Conservation (phyloP, 2,113 vertebrate species). For the Eretmochelys imbricata region DNA sequence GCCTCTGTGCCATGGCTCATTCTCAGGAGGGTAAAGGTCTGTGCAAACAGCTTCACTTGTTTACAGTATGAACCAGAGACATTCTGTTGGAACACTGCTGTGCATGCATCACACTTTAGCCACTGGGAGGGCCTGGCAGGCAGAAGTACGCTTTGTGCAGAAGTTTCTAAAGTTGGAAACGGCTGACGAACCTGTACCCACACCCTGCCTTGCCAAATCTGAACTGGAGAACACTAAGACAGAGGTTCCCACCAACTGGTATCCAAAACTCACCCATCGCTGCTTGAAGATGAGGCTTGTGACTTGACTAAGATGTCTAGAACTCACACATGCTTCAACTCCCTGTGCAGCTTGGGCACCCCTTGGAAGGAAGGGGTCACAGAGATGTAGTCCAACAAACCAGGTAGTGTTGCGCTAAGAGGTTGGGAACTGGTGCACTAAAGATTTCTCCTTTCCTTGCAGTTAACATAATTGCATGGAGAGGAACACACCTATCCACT, state of each 20-base stretch:
- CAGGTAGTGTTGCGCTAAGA: neutral
- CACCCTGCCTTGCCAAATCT: neutral
- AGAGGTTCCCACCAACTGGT: neutral
- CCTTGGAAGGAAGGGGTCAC: neutral
- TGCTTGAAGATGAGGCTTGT: neutral
- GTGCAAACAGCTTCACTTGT: neutral
- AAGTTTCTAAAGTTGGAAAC: neutral
- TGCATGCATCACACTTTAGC: neutral
- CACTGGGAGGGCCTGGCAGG: neutral
- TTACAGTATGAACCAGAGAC: neutral
- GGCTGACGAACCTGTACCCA: neutral
- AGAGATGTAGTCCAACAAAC: neutral
- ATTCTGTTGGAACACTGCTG: neutral
- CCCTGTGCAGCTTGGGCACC: neutral
- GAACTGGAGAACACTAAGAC: neutral
- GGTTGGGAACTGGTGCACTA: neutral
- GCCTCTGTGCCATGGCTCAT: neutral
- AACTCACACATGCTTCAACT: neutral
- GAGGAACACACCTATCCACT: neutral
- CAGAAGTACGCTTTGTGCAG: no score
- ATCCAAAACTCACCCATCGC: neutral
- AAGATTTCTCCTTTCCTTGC: neutral
- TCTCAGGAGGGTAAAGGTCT: neutral
- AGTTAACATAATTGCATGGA: neutral
- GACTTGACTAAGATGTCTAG: no score